These are phyloP conservation scores for Puffinus mauretanicus DNA, from an alignment of 2,113 vertebrate genomes.

Conservation along the genomic window DNA sequence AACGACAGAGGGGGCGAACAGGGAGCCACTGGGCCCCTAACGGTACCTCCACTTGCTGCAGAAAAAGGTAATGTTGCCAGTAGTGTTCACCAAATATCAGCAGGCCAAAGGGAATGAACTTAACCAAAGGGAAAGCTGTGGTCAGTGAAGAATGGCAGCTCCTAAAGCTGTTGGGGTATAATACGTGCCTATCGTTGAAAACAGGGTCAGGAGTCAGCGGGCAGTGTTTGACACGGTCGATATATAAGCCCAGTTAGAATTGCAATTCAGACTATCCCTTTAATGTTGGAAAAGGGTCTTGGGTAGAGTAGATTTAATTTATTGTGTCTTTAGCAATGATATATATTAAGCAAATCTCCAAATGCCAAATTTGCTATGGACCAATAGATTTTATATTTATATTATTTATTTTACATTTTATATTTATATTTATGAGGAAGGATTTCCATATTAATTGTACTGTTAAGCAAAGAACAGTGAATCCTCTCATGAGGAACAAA, in stretches of 20 bases:
- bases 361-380: not conserved
- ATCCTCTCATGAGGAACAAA: not conserved
- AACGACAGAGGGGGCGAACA: not conserved
- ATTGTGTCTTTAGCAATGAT: not conserved
- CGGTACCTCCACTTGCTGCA: not conserved
- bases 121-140: not conserved
- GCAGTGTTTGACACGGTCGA: not conserved
- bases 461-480: not conserved
- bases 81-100: slow-evolving; percentile 10
- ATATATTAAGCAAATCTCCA: not conserved
- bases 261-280: not conserved
- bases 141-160: not conserved
- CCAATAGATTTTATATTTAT: not conserved
- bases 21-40: not conserved
- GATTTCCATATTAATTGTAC: not conserved
- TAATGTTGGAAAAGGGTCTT: not conserved
- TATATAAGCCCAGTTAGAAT: not conserved
- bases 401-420: not conserved
- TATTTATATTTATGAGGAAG: not conserved
- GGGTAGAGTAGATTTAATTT: not conserved
- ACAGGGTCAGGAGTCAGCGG: not conserved
- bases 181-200: not conserved
- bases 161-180: not conserved
- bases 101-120: not conserved
- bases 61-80: not conserved